phyloP scores from a whole-genome alignment of 2,797 vertebrate genomes.

The Phoebastria nigripes region DNA sequence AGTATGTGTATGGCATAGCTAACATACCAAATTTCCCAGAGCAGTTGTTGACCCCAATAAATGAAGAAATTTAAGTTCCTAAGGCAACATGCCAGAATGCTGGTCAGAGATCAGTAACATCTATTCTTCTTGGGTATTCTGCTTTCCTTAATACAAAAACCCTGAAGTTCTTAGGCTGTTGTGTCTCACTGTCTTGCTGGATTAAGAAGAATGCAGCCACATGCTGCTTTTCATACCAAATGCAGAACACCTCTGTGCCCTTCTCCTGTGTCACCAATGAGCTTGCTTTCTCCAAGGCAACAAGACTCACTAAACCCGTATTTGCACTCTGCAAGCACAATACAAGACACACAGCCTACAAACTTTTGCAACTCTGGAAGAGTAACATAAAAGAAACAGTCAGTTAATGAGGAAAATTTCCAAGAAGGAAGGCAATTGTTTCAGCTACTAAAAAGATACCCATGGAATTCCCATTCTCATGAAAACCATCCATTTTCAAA shows the following conservation, averaged over 20 bases:
- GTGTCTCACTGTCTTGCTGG: neutral
- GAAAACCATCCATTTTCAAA: neutral
- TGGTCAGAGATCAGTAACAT: conserved; percentile 6
- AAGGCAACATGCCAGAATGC: conserved; percentile 9
- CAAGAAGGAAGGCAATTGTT: neutral
- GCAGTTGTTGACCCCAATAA: conserved; percentile 61
- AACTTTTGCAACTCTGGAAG: neutral
- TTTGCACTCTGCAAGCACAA: neutral
- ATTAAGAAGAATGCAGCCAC: neutral
- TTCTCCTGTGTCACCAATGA: neutral
- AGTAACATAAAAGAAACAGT: neutral
- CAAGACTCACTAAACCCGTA: neutral
- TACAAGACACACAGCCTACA: neutral
- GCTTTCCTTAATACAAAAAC: neutral
- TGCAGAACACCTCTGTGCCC: neutral
- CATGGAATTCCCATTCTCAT: neutral
- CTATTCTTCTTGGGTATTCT: neutral
- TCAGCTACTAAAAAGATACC: neutral
- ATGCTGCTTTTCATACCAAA: neutral
- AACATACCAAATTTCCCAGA: conserved; percentile 28
- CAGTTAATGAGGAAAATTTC: neutral
- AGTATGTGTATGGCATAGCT: conserved; percentile 33
- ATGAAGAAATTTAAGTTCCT: conserved; percentile 59
- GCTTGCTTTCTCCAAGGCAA: neutral
- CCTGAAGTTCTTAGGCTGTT: neutral